Conservation (phyloP, 1,140 invertebrate genomes). For the Drosophila oshimai region DNA sequence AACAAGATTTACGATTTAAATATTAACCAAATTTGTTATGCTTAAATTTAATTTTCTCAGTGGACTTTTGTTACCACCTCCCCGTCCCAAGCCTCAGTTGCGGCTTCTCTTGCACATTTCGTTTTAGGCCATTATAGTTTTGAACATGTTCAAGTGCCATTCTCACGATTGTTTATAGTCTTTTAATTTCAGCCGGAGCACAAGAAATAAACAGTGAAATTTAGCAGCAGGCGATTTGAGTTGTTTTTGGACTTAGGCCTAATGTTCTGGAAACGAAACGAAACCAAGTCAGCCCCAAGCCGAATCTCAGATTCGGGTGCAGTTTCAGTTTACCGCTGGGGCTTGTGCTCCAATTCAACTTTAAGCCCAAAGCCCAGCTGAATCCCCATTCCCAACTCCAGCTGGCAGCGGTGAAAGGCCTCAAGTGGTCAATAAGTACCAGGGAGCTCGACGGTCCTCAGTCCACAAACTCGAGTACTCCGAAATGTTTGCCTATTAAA, state of each 20-base stretch:
- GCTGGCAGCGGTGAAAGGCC: constrained; percentile 43
- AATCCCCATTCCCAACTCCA: neutral
- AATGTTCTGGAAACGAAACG: constrained; percentile 52
- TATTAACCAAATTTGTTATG: too few relatives aligned
- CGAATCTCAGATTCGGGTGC: constrained; percentile 10
- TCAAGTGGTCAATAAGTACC: constrained; percentile 55
- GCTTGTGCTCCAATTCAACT: neutral
- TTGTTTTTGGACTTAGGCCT: constrained; percentile 42
- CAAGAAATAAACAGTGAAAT: constrained; percentile 79
- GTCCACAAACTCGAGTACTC: constrained; percentile 29
- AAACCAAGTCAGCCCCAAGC: neutral
- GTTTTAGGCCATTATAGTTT: constrained; percentile 80
- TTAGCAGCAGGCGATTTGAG: constrained; percentile 67
- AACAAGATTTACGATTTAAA: too few relatives aligned
- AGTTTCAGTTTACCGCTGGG: constrained; percentile 7
- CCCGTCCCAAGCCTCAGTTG: constrained; percentile 13
- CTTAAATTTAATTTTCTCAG: too few relatives aligned
- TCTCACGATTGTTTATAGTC: constrained; percentile 82
- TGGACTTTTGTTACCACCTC: constrained; percentile 5
- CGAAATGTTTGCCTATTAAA: constrained; percentile 59
- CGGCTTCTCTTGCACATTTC: constrained; percentile 68
- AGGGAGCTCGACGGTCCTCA: constrained; percentile 39
- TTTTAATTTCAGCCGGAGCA: constrained; percentile 76
- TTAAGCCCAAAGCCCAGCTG: neutral
- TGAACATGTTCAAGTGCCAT: constrained; percentile 81